Base-by-base conservation (phyloP, 2,888 invertebrate genomes). In the Nymphalis c-album region DNA sequence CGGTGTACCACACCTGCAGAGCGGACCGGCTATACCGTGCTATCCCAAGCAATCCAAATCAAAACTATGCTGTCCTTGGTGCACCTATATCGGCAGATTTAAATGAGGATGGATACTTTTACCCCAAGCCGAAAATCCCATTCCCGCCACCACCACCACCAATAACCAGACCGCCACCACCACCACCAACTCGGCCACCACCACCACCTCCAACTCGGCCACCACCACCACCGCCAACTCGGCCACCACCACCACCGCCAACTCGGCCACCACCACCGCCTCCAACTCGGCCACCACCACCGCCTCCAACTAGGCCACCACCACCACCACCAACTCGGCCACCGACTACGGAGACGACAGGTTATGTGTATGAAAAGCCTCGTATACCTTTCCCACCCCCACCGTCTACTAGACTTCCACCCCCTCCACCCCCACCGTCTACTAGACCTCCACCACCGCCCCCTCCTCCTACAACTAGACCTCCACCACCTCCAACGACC, bases 51-150 rank as follows among this genome's bases (percentile, higher is more conserved):
- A 81, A 80, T 75, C 79, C 88, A 6, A 85, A 77, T 71, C 86
- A 86, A 70, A 92, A 91, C 80, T 91, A 91, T 77, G 91, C 87
- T 1, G 85, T 91, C 5, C 68, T 88, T 16, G 91, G 91, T 5
- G 76, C 80, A 0, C 88, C 88, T 0, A 90, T 91, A 74, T 81
- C 81, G 31, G 86, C 89, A 0, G 81, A 83, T 53, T 77, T 91
- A 0, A 78, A 92, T 65, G 91, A 92, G 72, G 92, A 92, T 77
- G 92, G 92, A 5, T 92, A 92, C 77, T 91, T 90, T 79, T 92
- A 91, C 77, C 90, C 90, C 17, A 88, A 90, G 69, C 90, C 90
- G 26, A 85, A 84, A 74, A 80, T 87, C 16, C 91, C 89, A 0
- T 91, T 91, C 78, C 90, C 91, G 10, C 87, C 87, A 7, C 88